phyloP scores from a whole-genome alignment of 2,888 invertebrate genomes.

The Argynnis bischoffii region DNA sequence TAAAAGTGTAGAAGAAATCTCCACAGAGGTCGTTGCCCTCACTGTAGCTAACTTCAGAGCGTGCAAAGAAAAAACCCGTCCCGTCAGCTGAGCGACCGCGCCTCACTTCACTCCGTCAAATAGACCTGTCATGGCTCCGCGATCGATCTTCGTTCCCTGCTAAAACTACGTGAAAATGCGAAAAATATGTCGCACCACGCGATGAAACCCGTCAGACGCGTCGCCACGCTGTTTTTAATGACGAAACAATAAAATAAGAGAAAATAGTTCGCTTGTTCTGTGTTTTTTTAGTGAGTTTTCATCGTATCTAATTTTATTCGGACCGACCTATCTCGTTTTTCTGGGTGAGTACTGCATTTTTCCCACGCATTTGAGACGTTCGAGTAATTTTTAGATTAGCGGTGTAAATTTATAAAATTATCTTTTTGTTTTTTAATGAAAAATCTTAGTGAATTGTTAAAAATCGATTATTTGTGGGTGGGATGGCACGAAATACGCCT shows the following conservation, averaged over 20 bases:
- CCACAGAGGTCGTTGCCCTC: constrained; percentile 64
- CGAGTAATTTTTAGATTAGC: constrained; percentile 20
- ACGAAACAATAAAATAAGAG: constrained; percentile 59
- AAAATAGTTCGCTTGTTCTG: constrained; percentile 57
- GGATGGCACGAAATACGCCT: constrained; percentile 57
- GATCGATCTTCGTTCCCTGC: constrained; percentile 72
- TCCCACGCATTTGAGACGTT: constrained; percentile 40
- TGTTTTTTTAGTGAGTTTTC: constrained; percentile 74
- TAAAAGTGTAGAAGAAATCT: constrained; percentile 36
- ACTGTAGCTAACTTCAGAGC: constrained; percentile 58
- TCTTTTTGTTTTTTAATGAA: constrained; percentile 11
- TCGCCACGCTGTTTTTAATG: constrained; percentile 48
- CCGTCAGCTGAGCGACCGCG: constrained; percentile 76
- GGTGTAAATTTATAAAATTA: constrained; percentile 1
- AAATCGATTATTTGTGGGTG: constrained; percentile 82
- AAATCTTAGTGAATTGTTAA: constrained; percentile 57
- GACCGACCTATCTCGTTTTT: constrained; percentile 66
- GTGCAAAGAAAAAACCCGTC: constrained; percentile 61
- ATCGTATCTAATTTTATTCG: constrained; percentile 77
- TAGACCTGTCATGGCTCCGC: constrained; percentile 78
- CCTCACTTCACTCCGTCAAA: constrained; percentile 69
- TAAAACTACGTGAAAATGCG: constrained; percentile 72
- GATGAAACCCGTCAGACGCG: constrained; percentile 50
- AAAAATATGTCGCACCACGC: constrained; percentile 69
- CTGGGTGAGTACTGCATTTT: constrained; percentile 69